Percentiles rank a stretch among this genome's conserved stretches.
These are phyloP conservation scores for Macrophya annulata DNA, from an alignment of 2,888 invertebrate species.

Conservation along the genomic window DNA sequence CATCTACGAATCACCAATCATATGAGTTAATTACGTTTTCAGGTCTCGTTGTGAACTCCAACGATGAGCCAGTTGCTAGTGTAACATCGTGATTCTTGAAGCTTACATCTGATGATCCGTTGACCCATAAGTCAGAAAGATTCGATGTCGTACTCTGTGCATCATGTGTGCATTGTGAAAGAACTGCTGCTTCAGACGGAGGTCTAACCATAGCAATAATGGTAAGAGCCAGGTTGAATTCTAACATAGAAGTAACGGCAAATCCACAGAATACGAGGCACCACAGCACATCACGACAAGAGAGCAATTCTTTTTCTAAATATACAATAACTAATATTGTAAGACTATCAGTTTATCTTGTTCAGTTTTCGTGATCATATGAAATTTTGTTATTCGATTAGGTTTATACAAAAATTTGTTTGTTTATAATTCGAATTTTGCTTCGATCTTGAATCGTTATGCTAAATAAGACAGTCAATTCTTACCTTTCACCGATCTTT, in stretches of 20 bases:
- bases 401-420: no score
- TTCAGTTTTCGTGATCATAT: no score
- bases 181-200: slow-evolving; percentile 65
- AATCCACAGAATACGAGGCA: slow-evolving; percentile 85
- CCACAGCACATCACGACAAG: slow-evolving; percentile 82
- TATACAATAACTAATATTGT: no score
- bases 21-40: slow-evolving; percentile 39
- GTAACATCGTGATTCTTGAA: slow-evolving; percentile 15
- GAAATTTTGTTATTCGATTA: no score
- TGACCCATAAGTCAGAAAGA: not conserved
- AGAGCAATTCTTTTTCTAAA: slow-evolving; percentile 63
- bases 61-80: not conserved
- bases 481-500: not conserved
- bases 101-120: slow-evolving; percentile 45
- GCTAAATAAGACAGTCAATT: not conserved
- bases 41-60: not conserved
- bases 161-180: slow-evolving; percentile 68
- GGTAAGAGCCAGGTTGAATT: slow-evolving; percentile 86
- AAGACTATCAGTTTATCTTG: no score
- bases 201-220: slow-evolving; percentile 85
- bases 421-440: no score
- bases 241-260: slow-evolving; percentile 86
- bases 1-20: not conserved
- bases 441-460: not conserved
- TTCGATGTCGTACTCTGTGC: slow-evolving; percentile 59